Conservation (phyloP, 1,140 invertebrate genomes). For the Drosophila parvula region DNA sequence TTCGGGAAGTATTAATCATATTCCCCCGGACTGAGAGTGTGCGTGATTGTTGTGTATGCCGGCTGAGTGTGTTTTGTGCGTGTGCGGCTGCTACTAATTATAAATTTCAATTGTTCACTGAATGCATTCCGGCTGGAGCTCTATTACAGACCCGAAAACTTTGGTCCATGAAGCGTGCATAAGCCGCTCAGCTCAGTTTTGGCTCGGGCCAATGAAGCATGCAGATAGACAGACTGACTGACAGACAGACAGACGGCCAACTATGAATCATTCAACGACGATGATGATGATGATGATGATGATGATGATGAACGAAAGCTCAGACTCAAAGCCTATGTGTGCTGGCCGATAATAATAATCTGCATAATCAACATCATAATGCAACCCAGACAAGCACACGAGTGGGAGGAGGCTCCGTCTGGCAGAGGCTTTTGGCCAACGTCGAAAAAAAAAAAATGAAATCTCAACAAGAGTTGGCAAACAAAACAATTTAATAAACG, state of each 20-base stretch:
- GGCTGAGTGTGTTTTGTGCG: constrained; percentile 32
- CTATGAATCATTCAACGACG: constrained; percentile 67
- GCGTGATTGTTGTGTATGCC: constrained; percentile 19
- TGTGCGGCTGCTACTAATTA: constrained; percentile 71
- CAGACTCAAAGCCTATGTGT: constrained; percentile 28
- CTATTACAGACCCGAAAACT: constrained; percentile 52
- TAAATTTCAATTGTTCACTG: constrained; percentile 80
- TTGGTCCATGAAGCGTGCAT: constrained; percentile 60
- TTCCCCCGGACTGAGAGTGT: constrained; percentile 44
- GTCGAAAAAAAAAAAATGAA: constrained; percentile 44
- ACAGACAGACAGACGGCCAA: constrained; percentile 3
- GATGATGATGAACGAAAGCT: constrained; percentile 19
- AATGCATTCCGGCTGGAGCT: constrained; percentile 53
- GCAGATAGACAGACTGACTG: constrained; percentile 5
- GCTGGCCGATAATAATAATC: constrained; percentile 72
- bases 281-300: constrained; percentile 14
- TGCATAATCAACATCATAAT: constrained; percentile 74
- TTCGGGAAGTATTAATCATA: constrained; percentile 82
- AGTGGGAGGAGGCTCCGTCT: constrained; percentile 33
- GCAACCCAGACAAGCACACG: constrained; percentile 52
- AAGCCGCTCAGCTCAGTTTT: constrained; percentile 44
- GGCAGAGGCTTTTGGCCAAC: constrained; percentile 56
- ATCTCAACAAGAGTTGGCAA: constrained; percentile 59
- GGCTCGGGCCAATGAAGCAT: constrained; percentile 68
- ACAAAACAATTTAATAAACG: constrained; percentile 74